Percentiles rank a stretch among this genome's conserved stretches.
Evolutionary conservation across 2,888 invertebrate genomes (phyloP).

Genomic region (Trissonchulus latispiculum): DNA sequence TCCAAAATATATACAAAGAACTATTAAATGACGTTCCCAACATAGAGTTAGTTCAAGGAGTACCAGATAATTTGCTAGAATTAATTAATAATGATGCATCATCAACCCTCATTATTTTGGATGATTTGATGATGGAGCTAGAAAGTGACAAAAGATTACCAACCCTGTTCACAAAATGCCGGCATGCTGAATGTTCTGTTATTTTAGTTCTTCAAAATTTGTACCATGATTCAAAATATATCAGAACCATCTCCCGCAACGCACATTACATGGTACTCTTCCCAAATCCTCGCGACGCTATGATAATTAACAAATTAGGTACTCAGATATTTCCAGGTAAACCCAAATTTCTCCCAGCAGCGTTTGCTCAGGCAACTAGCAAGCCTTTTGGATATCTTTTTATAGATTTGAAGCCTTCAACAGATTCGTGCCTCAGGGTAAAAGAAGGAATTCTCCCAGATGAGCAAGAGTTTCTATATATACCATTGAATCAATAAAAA

Average conservation of each 20-base stretch:
- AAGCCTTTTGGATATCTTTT: slow-evolving; percentile 13
- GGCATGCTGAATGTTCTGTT: neutral
- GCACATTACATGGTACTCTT: slow-evolving; percentile 16
- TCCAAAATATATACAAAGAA: neutral
- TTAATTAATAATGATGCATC: neutral
- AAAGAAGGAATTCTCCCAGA: neutral
- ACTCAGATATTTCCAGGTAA: slow-evolving; percentile 1
- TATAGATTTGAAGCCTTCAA: neutral
- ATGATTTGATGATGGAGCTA: neutral
- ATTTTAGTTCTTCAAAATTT: slow-evolving; percentile 11
- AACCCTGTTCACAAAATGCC: neutral
- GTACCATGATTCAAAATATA: slow-evolving; percentile 12
- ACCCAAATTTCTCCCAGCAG: slow-evolving; percentile 3
- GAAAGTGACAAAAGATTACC: neutral
- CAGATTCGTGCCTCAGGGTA: neutral
- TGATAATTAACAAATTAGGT: slow-evolving; percentile 8
- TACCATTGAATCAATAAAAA: neutral
- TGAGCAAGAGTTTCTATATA: neutral
- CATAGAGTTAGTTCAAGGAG: neutral
- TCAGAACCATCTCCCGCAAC: slow-evolving; percentile 10
- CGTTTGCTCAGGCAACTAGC: slow-evolving; percentile 1
- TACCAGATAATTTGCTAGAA: neutral
- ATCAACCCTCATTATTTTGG: neutral
- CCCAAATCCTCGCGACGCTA: slow-evolving; percentile 8
- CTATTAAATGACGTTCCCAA: neutral